phyloP scores from a whole-genome alignment of 2,113 vertebrate species.

The Lethenteron reissneri region DNA sequence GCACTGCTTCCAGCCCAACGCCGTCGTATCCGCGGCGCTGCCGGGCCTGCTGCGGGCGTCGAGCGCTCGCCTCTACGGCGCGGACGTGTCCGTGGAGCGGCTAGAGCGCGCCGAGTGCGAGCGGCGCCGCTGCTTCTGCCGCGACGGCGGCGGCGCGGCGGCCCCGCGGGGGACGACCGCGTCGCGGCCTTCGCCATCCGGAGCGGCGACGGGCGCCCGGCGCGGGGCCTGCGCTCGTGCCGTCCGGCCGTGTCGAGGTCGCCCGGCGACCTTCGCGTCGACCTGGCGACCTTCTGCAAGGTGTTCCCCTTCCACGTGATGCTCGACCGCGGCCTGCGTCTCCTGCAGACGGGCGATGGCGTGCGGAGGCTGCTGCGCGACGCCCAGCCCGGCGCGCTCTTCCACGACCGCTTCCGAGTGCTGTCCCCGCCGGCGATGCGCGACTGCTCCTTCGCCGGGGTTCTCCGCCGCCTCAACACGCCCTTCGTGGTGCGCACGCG shows the following conservation, averaged over 20 bases:
- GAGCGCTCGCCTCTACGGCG: conserved; percentile 58
- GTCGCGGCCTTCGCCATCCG: neutral
- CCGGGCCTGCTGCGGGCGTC: conserved; percentile 71
- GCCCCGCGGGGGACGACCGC: neutral
- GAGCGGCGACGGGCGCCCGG: too few species aligned
- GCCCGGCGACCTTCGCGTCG: conserved; percentile 60
- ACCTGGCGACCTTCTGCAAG: conserved; percentile 78
- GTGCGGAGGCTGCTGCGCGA: conserved; percentile 67
- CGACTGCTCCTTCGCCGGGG: conserved; percentile 56
- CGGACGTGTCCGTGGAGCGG: conserved; percentile 66
- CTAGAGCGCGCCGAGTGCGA: conserved; percentile 11
- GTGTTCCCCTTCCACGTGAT: conserved; percentile 90
- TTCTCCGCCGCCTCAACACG: conserved; percentile 64
- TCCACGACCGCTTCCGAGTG: conserved; percentile 80
- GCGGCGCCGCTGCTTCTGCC: too few species aligned
- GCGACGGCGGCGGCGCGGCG: too few species aligned
- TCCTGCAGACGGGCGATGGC: conserved; percentile 82
- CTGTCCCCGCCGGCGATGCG: conserved; percentile 53
- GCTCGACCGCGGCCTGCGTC: conserved; percentile 58
- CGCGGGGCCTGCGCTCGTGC: neutral
- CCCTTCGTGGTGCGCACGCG: conserved; percentile 81
- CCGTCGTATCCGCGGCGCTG: conserved; percentile 69
- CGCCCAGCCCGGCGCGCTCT: conserved; percentile 43
- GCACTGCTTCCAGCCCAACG: conserved; percentile 75
- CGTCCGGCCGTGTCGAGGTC: conserved; percentile 30